Evolutionary conservation across 1,140 invertebrate species (phyloP).

Genomic region (Aethina tumida): DNA sequence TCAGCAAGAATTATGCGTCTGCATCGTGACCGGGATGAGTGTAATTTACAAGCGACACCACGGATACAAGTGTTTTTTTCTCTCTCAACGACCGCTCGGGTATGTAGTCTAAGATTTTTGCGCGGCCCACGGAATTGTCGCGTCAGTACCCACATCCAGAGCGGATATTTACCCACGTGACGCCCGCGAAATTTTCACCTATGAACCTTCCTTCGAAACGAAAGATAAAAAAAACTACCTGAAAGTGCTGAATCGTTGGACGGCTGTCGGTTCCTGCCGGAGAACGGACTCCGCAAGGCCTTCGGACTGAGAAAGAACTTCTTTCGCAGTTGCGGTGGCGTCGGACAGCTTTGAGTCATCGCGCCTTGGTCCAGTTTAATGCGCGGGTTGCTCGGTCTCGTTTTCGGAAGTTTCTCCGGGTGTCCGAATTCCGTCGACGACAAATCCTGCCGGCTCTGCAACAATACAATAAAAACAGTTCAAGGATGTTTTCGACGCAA

Average conservation of each 20-base stretch:
- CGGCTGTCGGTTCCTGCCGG: constrained; percentile 37
- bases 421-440: constrained; percentile 27
- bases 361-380: constrained; percentile 37
- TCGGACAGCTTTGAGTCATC: constrained; percentile 57
- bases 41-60: no score
- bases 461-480: constrained; percentile 5
- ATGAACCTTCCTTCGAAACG: background rate
- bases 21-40: no score
- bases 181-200: no score
- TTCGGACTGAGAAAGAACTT: constrained; percentile 73
- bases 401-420: constrained; percentile 40
- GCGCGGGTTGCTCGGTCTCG: constrained; percentile 35
- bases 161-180: constrained; percentile 1
- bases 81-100: no score
- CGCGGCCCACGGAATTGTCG: no score
- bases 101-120: no score
- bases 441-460: constrained; percentile 24
- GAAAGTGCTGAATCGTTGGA: constrained; percentile 46
- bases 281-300: constrained; percentile 60
- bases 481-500: background rate
- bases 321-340: constrained; percentile 65
- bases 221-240: constrained; percentile 40
- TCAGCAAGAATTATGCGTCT: no score
- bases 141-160: background rate
- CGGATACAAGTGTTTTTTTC: no score